phyloP scores from a whole-genome alignment of 2,113 vertebrate genomes.

The Mesocricetus auratus region DNA sequence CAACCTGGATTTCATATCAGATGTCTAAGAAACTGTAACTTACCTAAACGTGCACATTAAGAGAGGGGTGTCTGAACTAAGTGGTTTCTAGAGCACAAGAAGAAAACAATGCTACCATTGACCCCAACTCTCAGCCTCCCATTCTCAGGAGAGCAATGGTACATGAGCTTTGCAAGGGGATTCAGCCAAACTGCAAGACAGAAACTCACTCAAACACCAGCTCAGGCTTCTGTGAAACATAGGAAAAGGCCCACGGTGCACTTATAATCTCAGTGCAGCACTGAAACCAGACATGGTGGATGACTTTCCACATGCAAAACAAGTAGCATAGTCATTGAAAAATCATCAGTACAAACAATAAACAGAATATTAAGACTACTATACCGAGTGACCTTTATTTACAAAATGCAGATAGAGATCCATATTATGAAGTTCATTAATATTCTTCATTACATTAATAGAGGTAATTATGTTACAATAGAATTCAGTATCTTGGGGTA shows the following conservation, averaged over 20 bases:
- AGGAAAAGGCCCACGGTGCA: neutral
- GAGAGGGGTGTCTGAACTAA: neutral
- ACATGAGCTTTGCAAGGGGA: neutral
- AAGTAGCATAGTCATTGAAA: constrained; percentile 8
- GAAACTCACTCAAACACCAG: neutral
- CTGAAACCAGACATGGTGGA: neutral
- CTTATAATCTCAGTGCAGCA: neutral
- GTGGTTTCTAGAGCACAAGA: neutral
- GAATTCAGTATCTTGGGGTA: neutral
- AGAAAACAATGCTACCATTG: neutral
- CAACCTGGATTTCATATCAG: neutral
- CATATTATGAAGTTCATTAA: constrained; percentile 1
- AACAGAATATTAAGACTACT: neutral
- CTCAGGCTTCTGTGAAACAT: neutral
- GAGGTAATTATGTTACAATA: neutral
- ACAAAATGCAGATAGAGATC: constrained; percentile 27
- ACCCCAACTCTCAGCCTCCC: neutral
- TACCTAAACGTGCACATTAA: neutral
- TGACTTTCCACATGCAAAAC: neutral
- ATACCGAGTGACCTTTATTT: neutral
- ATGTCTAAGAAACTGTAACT: constrained; percentile 34
- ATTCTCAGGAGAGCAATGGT: neutral
- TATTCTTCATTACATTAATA: neutral
- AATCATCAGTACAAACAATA: neutral
- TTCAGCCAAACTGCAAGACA: neutral